Base-by-base conservation (phyloP, 2,113 vertebrate species). In the Zosterops borbonicus region DNA sequence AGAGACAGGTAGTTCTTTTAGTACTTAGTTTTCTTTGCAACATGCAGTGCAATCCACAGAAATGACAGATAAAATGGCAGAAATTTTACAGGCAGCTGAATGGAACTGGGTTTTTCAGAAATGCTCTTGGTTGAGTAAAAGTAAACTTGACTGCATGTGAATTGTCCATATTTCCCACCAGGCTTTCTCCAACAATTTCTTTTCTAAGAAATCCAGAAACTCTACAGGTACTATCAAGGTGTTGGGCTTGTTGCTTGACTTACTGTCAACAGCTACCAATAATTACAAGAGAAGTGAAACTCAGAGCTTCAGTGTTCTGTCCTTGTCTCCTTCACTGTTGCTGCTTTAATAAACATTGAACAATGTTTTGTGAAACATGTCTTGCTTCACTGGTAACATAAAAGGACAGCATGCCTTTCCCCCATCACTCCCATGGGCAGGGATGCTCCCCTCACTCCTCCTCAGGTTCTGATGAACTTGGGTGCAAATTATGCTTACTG, bases 1-100 rank as follows among this genome's bases (percentile, higher is more conserved):
- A 89, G 65, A 95, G 84, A 92, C 68, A 96, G 27, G 10, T 83
- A 78, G 52, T 13, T 73, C 94, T 90, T 93, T 81, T 24, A 49
- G 49, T 55, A 22, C 42, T 67, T 89, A 56, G 27, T 44, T 63
- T 73, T 68, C 55, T 81, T 74, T 70, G 31, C 37, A 88, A 44
- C 55, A 53, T 64, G 75, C 68, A 89, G 6, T 1, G 1, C 28
- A 83, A 78, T 39, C 37, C 64, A 96, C 64, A 64, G 65, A 83
- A 92, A 71, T 60, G 24, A 88, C 64, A 90, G 47, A 67, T 67
- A 90, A 93, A 90, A 83, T 83, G 20, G 41, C 19, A 59, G 29
- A 83, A 76, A 83, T 88, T 58, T 69, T 71, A 28, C 39, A 80
- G 37, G 52, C 29, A 88, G 63, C 12, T 77, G 24, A 69, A 46